Percentiles rank a stretch among this genome's conserved stretches.
These are phyloP conservation scores for Drosophila burlai DNA, from an alignment of 1,140 invertebrate genomes.

Conservation along the genomic window DNA sequence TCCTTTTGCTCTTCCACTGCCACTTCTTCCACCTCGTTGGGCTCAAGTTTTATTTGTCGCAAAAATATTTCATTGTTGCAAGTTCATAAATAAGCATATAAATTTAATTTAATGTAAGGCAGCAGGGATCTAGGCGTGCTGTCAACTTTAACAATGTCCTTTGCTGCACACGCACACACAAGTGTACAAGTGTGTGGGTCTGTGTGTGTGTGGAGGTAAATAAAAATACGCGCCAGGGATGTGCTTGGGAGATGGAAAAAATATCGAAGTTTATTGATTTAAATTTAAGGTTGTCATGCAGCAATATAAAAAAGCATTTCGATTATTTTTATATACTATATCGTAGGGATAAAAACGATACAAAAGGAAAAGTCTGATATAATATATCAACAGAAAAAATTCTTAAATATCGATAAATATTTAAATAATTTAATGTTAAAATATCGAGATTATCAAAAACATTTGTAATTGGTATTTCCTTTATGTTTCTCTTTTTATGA, in stretches of 20 bases:
- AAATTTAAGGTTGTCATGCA: no score
- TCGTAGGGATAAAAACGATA: no score
- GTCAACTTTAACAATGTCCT: constrained; percentile 41
- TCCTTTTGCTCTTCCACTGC: constrained; percentile 10
- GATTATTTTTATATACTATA: no score
- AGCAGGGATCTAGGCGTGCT: constrained; percentile 22
- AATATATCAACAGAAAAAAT: no score
- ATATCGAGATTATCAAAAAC: no score
- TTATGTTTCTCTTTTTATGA: no score
- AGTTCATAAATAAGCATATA: constrained; percentile 77
- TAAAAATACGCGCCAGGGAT: constrained; percentile 4
- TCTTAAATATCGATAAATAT: no score
- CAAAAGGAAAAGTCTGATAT: no score
- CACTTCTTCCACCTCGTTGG: constrained; percentile 35
- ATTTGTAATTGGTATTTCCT: no score
- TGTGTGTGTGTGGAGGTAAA: constrained; percentile 7
- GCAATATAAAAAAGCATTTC: no score
- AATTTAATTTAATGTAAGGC: constrained; percentile 58
- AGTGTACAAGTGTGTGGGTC: not conserved
- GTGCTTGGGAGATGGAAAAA: not conserved
- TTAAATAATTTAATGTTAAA: no score
- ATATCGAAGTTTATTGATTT: not conserved
- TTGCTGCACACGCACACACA: constrained; percentile 8
- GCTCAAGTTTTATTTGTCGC: constrained; percentile 65
- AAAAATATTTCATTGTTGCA: constrained; percentile 68